Evolutionary conservation across 2,113 vertebrate genomes (phyloP).

Genomic region (Anolis sagrei): DNA sequence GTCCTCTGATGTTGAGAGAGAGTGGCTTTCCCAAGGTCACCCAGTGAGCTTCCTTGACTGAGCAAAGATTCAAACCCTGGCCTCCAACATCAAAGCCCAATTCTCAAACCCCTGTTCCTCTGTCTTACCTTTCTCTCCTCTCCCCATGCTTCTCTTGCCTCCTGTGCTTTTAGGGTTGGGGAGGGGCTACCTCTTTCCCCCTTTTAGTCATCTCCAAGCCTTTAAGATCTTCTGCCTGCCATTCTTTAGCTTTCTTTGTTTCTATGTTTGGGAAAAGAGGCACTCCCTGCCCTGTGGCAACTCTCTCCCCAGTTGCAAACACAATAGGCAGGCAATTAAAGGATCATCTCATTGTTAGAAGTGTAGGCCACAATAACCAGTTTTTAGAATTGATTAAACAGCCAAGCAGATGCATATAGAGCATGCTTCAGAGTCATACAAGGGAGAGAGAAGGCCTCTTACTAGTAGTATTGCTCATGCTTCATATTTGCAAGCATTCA

Average conservation of each 20-base stretch:
- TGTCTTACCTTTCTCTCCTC: background rate
- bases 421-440: background rate
- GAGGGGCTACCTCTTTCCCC: background rate
- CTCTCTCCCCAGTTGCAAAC: background rate
- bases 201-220: background rate
- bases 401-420: background rate
- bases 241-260: background rate
- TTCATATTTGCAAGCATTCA: background rate
- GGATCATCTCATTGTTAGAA: background rate
- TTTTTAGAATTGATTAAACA: constrained; percentile 7
- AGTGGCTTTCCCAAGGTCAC: too few relatives aligned
- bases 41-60: too few relatives aligned
- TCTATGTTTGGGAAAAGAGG: background rate
- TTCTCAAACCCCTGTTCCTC: too few relatives aligned
- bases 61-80: too few relatives aligned
- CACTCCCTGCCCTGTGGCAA: background rate
- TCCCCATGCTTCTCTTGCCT: background rate
- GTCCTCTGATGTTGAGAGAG: too few relatives aligned
- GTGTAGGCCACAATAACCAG: background rate
- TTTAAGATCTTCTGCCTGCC: background rate
- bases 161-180: background rate
- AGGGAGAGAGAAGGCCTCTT: background rate
- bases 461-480: background rate
- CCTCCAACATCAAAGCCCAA: too few relatives aligned
- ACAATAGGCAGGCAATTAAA: background rate